Base-by-base conservation (phyloP, 2,797 vertebrate species). In the Anisognathus igniventris region DNA sequence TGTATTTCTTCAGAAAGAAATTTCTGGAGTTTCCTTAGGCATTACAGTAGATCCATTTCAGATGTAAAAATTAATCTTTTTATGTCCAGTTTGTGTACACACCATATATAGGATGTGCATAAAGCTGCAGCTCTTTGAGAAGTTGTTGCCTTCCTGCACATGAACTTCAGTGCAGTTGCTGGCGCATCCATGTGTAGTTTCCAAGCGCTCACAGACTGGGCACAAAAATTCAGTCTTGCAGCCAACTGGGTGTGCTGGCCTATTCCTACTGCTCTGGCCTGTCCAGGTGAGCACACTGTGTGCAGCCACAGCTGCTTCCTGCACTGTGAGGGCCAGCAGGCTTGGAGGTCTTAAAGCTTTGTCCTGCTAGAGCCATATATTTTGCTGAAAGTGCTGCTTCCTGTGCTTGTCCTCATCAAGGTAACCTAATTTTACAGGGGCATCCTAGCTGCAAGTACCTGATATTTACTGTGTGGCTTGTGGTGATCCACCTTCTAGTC, bases 191-290 rank as follows among this genome's bases (percentile, higher is more conserved):
- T 20, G 23, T 3, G 1, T 4, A 2, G 28, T 27, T 79, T 76
- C 45, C 21, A 31, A 67, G 27, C 16, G 27, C n/a, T 11, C 2
- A 0, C 4, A 35, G 25, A 3, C 13, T 27, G 48, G 24, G 33
- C 60, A 65, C 14, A 33, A 28, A 51, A 62, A 9, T 21, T 44
- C 28, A 14, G 12, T 9, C 1, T 5, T 50, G 35, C 35, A 56
- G 28, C n/a, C 47, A 48, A 12, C 28, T 0, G 2, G 12, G 13
- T 6, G 2, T 18, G 12, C 39, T 74, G n/a, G 44, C n/a, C 19
- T 19, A 9, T 20, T 56, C 51, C 33, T 37, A 1, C 35, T 79
- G 37, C 39, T 35, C 20, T 35, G 15, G 5, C 3, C 1, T 20
- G 14, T 19, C 60, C 37, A 30, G 24, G 18, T 31, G 24, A 79